These are phyloP conservation scores for Cactoblastis cactorum DNA, from an alignment of 2,888 invertebrate species.

Conservation along the genomic window DNA sequence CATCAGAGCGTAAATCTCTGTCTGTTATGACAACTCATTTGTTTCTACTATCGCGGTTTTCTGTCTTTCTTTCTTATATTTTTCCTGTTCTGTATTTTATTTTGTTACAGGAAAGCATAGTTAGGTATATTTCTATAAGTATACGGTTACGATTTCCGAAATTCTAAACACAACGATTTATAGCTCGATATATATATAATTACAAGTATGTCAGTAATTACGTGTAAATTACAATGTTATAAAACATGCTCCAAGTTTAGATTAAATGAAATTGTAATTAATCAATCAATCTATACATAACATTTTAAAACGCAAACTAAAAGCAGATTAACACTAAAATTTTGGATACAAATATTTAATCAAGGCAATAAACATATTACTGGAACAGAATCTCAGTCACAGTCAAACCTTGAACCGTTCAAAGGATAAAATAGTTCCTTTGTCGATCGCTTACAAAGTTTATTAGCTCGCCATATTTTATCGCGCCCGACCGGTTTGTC, in stretches of 20 bases:
- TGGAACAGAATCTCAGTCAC: constrained; percentile 3
- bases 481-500: constrained; percentile 15
- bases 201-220: no score
- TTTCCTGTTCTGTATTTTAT: background rate
- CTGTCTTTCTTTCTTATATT: background rate
- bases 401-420: constrained; percentile 1
- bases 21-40: constrained; percentile 13
- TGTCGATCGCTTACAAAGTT: constrained; percentile 14
- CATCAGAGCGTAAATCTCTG: background rate
- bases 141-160: no score
- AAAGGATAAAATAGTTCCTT: constrained; percentile 15
- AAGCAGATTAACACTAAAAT: background rate
- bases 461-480: constrained; percentile 14
- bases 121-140: no score
- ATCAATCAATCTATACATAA: no score
- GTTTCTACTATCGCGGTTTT: background rate
- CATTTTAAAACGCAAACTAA: background rate
- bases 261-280: no score
- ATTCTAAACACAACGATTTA: no score
- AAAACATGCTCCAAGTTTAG: no score
- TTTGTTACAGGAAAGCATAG: no score
- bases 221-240: no score
- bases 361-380: background rate
- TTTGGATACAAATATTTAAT: background rate
- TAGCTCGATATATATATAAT: no score